Base-by-base conservation (phyloP, 64 coral and sea anemone genomes). In the Montipora efflorescens region DNA sequence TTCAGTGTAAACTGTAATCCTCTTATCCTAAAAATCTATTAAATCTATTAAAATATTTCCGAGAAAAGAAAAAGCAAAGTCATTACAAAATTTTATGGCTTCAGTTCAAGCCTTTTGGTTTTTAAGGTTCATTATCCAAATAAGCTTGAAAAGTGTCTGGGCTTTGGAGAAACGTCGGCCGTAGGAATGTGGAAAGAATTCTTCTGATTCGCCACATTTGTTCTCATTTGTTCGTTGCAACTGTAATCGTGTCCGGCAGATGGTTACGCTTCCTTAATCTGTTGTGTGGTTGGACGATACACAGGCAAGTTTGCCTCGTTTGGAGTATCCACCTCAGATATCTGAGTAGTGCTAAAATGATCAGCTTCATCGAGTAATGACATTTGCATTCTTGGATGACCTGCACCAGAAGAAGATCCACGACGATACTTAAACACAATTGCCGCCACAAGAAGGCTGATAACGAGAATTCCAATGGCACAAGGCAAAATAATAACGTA, bases 281-380 rank as follows among this genome's bases (percentile, higher is more conserved):
- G 44, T 16, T 67, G 64, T 6, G 82, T 86, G 5, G 82, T 86
- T 72, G 82, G 82, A 72, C 82, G 82, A 71, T 86, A 86, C 15
- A 86, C 82, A 4, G 82, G 82, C 46, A 86, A 71, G 19, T 22
- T 86, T 8, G 82, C 82, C 46, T 86, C 82, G 67, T 48, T 86
- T 47, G 66, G 45, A 20, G 82, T 66, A 22, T 68, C 62, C 11
- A 64, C 61, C 18, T 86, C 82, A 49, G 82, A 86, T 21, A 86
- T 71, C 9, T 86, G 82, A 86, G 82, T 71, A 44, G 51, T 25
- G 57, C 79, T 82, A 3, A 82, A 58, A 53, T 82, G 22, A 44
- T 82, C 79, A 48, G 48, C 82, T 7, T 86, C 82, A 11, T 86
- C 71, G 5, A 86, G 44, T 70, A 70, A 28, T 9, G 82, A 86